Conservation (phyloP, 2,888 invertebrate genomes). For the Monopis laevigella region DNA sequence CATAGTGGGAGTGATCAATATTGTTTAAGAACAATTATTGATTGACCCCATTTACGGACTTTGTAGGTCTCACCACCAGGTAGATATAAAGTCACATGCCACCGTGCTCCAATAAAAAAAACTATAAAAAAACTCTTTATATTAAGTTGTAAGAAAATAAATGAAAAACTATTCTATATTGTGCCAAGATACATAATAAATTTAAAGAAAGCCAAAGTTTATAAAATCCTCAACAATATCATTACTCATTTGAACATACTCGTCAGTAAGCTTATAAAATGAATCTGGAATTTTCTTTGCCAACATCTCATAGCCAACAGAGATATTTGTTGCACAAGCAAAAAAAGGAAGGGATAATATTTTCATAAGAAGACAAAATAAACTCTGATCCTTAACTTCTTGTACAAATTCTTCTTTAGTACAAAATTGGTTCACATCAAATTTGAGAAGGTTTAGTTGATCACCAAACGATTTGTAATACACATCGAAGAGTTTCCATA, state of each 20-base stretch:
- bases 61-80: too few species aligned
- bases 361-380: not conserved
- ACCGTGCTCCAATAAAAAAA: too few species aligned
- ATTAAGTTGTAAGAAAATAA: too few species aligned
- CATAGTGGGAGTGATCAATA: too few species aligned
- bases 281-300: not conserved
- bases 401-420: slow-evolving; percentile 3
- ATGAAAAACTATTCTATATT: too few species aligned
- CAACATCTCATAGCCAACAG: slow-evolving; percentile 4
- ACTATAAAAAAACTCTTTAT: too few species aligned
- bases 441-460: not conserved
- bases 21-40: too few species aligned
- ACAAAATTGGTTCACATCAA: slow-evolving; percentile 7
- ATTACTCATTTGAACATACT: not conserved
- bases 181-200: too few species aligned
- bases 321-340: not conserved
- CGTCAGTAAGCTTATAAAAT: not conserved
- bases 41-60: too few species aligned
- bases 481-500: slow-evolving; percentile 7
- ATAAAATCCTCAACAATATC: slow-evolving; percentile 3
- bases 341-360: not conserved
- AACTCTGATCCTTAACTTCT: slow-evolving; percentile 3
- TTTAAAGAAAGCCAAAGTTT: slow-evolving; percentile 4
- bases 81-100: too few species aligned
- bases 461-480: slow-evolving; percentile 4